Evolutionary conservation across 1,140 invertebrate species (phyloP).

Genomic region (Hypothenemus hampei): DNA sequence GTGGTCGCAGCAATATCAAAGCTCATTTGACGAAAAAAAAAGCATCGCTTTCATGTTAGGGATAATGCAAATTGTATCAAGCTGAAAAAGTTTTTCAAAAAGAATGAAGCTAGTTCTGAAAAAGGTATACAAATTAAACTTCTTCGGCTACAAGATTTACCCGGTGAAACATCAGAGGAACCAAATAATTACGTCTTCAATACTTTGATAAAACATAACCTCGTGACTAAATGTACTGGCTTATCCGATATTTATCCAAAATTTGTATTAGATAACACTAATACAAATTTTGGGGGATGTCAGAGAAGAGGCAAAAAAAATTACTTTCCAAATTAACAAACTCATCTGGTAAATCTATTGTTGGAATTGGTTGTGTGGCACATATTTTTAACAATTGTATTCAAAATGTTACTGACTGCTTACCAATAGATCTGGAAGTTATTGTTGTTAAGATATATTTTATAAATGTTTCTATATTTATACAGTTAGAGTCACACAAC

Average conservation of each 20-base stretch:
- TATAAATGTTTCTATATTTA: slow-evolving; percentile 15
- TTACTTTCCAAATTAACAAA: too few species aligned
- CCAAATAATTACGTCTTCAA: slow-evolving; percentile 13
- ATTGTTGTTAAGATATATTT: slow-evolving; percentile 16
- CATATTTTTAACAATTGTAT: too few species aligned
- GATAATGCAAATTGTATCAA: too few species aligned
- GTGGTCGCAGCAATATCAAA: too few species aligned
- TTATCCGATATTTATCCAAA: too few species aligned
- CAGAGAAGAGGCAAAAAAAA: too few species aligned
- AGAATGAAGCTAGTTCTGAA: too few species aligned
- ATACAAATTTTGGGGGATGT: slow-evolving; percentile 32
- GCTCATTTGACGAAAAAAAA: too few species aligned
- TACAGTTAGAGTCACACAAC: slow-evolving; percentile 8
- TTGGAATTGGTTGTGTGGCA: too few species aligned
- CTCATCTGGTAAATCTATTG: too few species aligned
- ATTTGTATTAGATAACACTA: slow-evolving; percentile 40
- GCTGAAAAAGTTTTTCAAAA: too few species aligned
- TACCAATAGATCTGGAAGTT: slow-evolving; percentile 10
- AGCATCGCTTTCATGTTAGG: too few species aligned
- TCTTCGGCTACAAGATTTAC: not conserved
- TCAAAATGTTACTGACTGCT: slow-evolving; percentile 3
- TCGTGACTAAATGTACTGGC: slow-evolving; percentile 32
- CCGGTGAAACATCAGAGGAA: not conserved
- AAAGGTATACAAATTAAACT: not conserved
- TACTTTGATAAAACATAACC: slow-evolving; percentile 1